Base-by-base conservation (phyloP, 2,888 invertebrate genomes). In the Zhengitettix transpicula region DNA sequence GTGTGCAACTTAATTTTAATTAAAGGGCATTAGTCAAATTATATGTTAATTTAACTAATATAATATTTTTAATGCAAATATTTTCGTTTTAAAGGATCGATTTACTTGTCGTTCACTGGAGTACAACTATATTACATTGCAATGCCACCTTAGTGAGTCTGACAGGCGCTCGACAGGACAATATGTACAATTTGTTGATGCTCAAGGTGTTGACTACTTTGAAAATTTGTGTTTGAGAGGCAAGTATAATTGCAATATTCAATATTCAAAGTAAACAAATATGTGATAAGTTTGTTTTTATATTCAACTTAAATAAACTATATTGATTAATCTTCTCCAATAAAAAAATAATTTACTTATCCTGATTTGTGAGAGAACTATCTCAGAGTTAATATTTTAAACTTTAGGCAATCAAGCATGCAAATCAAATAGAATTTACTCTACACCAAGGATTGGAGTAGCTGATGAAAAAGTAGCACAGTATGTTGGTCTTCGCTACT, bases 91-190 rank as follows among this genome's bases (percentile, higher is more conserved):
- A 58, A 73, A 87, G 84, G 89, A 90, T 73, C 87, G 92, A 58
- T 94, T 94, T 73, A 84, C 86, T 14, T 95, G 94, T 70, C 85
- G 94, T 10, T 93, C 93, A 0, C 89, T 89, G 51, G 93, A 94
- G 73, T 95, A 94, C 74, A 93, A 94, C 73, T 94, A 94, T 75
- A 88, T 89, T 63, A 91, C 90, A 62, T 84, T 94, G 73, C 86
- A 93, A 69, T 95, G 94, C 69, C 88, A 92, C 64, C 80, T 95
- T 52, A 90, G 91, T 70, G 93, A 94, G 71, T 86, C 89, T 1
- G 94, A 95, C 72, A 77, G 94, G 15, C 80, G 94, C 63, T 88
- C 92, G 1, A 89, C 89, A 2, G 88, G 88, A 1, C 89, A 89
- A 69, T 89, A 87, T 69, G 86, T 91, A n/a, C 90, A 91, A 69